Evolutionary conservation across 2,113 vertebrate species (phyloP), one percentile per base, ranked within the genome.

Genomic region (Muntiacus reevesi): DNA sequence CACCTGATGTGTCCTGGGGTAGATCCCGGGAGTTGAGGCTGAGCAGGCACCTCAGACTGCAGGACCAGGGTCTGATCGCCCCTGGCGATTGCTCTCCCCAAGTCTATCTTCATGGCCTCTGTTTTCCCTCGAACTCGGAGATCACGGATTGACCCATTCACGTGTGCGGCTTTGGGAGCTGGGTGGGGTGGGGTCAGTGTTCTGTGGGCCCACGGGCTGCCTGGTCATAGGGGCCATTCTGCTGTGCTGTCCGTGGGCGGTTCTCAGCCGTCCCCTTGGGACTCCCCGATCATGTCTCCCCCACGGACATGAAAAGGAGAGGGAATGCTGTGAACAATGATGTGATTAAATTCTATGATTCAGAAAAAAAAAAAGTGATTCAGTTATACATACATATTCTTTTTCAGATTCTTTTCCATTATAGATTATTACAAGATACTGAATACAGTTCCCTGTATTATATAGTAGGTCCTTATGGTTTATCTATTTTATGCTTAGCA

Each of bases 21-120:
- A 3, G 27, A 9, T 21, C 2, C 14, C 7, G 10, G 57, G 17
- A 4, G 30, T 13, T 45, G 4, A 14, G 71, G 33, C 78, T 6
- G 0, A 54, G 13, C 8, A 23, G 60, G 43, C 60, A n/a, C 50
- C 17, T 25, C 25, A 4, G 83, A 2, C 12, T 14, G 50, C 33
- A 28, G 40, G 43, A 7, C 2, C 30, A 47, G 62, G 11, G 25
- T 50, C 30, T 17, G 13, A 2, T 33, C 1, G 0, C 19, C 45
- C 45, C n/a, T 2, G 43, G 14, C 4, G 0, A n/a, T 54, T 10
- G 19, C 62, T 10, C 0, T 40, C 5, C 28, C 54, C 0, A 1
- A 47, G 28, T 74, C 62, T 79, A 16, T 71, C 67, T 19, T 71
- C 67, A 71, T 0, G 2, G 67, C 19, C n/a, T 40, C n/a, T 71